Evolutionary conservation across 1,140 invertebrate genomes (phyloP).

Genomic region (Brachionus angularis): DNA sequence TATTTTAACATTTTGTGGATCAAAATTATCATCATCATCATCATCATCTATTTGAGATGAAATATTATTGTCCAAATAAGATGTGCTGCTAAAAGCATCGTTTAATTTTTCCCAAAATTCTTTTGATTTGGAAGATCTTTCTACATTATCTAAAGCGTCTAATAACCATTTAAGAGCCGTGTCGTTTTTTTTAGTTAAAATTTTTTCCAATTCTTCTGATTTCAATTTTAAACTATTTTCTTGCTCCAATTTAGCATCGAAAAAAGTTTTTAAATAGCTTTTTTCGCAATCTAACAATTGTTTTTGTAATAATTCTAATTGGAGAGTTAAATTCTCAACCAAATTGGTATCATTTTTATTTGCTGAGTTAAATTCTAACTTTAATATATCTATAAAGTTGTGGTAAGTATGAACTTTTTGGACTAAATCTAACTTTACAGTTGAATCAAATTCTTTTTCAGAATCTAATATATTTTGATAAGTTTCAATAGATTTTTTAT

Average conservation of each 20-base stretch:
- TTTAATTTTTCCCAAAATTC: slow-evolving; percentile 20
- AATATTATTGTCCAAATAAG: too few species aligned
- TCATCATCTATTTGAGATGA: too few species aligned
- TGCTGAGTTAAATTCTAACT: neutral
- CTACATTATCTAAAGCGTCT: neutral
- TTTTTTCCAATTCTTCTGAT: neutral
- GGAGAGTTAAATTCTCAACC: too few species aligned
- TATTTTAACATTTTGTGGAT: neutral
- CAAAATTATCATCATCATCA: neutral
- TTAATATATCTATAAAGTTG: slow-evolving; percentile 24
- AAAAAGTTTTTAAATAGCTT: neutral
- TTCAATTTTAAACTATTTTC: slow-evolving; percentile 7
- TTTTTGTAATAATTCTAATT: neutral
- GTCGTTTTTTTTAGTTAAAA: neutral
- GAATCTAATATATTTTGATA: slow-evolving; percentile 40
- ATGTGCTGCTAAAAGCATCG: neutral
- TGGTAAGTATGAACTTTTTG: slow-evolving; percentile 43
- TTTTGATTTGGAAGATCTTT: neutral
- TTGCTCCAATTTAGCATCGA: neutral
- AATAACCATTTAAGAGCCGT: too few species aligned
- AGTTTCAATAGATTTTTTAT: slow-evolving; percentile 20
- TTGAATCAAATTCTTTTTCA: neutral
- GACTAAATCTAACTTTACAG: slow-evolving; percentile 10
- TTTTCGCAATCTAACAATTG: slow-evolving; percentile 17
- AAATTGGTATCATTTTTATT: neutral